phyloP scores from a whole-genome alignment of 2,113 vertebrate species.

The Asarcornis scutulata region DNA sequence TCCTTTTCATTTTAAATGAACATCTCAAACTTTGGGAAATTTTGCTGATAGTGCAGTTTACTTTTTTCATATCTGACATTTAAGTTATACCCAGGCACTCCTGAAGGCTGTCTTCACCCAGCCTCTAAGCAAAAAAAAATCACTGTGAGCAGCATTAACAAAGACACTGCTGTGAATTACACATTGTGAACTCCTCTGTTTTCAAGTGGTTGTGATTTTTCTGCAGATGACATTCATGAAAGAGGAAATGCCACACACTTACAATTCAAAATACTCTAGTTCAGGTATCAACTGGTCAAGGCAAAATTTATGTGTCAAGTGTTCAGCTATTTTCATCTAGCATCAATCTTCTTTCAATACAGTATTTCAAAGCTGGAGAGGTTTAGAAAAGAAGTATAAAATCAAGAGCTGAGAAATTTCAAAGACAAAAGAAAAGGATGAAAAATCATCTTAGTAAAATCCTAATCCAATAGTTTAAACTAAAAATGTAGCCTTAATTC shows the following conservation, averaged over 20 bases:
- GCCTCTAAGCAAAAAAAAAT: slow-evolving; percentile 37
- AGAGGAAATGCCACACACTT: background rate
- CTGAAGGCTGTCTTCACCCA: background rate
- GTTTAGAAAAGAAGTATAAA: background rate
- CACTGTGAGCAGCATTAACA: background rate
- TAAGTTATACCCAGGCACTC: background rate
- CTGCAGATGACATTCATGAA: background rate
- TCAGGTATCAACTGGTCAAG: background rate
- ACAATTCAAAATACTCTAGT: background rate
- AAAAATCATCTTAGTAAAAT: background rate
- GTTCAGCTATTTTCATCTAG: background rate
- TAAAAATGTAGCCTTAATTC: background rate
- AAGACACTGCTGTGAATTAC: background rate
- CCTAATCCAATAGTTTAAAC: background rate
- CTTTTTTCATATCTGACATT: slow-evolving; percentile 3
- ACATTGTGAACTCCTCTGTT: background rate
- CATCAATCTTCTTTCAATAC: background rate
- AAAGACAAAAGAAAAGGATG: background rate
- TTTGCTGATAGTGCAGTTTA: background rate
- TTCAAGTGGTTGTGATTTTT: background rate
- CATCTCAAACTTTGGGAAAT: background rate
- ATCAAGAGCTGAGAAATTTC: background rate
- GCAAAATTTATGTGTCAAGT: background rate
- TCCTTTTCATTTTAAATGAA: slow-evolving; percentile 4
- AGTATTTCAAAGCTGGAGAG: background rate